A percentile compares a stretch with the other conserved stretches of the same genome.
phyloP scores from a whole-genome alignment of 2,888 invertebrate species.

The Ganaspis brasiliensis region DNA sequence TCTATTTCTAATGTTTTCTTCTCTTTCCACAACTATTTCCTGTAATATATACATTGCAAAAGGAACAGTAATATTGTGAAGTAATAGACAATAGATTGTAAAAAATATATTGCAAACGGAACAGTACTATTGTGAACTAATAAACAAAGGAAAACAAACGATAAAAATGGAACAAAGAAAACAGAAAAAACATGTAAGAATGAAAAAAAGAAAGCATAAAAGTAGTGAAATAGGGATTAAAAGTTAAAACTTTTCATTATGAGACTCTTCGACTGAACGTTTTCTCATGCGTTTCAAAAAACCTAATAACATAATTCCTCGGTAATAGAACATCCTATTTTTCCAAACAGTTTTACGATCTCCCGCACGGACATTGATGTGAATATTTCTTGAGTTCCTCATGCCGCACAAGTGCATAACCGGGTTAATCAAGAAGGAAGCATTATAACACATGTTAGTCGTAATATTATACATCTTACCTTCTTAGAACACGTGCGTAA shows the following conservation, averaged over 20 bases:
- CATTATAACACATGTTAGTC: slow-evolving; percentile 19
- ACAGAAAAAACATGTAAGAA: too few species aligned
- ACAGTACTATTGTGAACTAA: too few species aligned
- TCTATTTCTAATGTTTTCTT: too few species aligned
- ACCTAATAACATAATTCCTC: slow-evolving; percentile 29
- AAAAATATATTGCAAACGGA: too few species aligned
- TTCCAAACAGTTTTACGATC: slow-evolving; percentile 27
- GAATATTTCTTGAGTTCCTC: slow-evolving; percentile 12
- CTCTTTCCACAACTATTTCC: too few species aligned
- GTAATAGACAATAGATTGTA: too few species aligned
- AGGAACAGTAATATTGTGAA: too few species aligned
- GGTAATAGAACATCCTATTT: slow-evolving; percentile 33
- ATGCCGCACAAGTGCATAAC: slow-evolving; percentile 39
- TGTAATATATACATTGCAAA: too few species aligned
- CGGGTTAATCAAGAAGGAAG: slow-evolving; percentile 39
- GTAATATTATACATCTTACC: slow-evolving; percentile 14
- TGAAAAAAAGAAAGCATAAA: too few species aligned
- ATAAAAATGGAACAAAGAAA: too few species aligned
- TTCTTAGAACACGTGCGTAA: slow-evolving; percentile 10
- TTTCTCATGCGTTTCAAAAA: slow-evolving; percentile 12
- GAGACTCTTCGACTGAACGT: not conserved
- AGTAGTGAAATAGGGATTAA: not conserved
- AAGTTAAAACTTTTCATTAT: not conserved
- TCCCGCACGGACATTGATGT: slow-evolving; percentile 27
- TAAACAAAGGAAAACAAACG: too few species aligned